phyloP scores from a whole-genome alignment of 2,797 vertebrate genomes.

The Lutjanus argentimaculatus region DNA sequence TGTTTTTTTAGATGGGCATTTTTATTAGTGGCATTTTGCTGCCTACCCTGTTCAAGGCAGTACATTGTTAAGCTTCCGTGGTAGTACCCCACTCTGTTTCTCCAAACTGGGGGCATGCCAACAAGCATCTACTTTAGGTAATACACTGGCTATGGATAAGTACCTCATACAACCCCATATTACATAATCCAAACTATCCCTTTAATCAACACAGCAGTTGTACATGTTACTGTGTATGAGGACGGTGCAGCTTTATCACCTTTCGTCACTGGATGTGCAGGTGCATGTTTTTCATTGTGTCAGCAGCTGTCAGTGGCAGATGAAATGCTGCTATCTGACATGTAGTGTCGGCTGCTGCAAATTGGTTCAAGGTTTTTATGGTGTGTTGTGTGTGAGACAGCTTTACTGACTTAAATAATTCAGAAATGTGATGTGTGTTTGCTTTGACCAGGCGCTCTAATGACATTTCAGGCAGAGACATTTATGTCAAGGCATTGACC shows the following conservation, averaged over 20 bases:
- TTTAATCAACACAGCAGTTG: neutral
- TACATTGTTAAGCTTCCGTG: too few relatives aligned
- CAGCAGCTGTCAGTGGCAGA: neutral
- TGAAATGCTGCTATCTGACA: conserved; percentile 1
- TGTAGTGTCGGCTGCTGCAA: conserved; percentile 5
- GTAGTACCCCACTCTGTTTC: too few relatives aligned
- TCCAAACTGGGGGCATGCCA: too few relatives aligned
- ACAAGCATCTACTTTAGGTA: too few relatives aligned
- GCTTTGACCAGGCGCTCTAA: neutral
- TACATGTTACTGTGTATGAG: neutral
- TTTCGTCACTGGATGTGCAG: neutral
- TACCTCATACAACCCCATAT: too few relatives aligned
- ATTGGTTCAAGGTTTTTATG: neutral
- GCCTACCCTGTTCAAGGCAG: too few relatives aligned
- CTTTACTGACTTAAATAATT: conserved; percentile 11
- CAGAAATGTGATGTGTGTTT: neutral
- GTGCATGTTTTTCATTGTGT: neutral
- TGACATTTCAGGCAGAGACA: neutral
- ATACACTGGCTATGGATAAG: too few relatives aligned
- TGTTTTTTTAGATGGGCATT: too few relatives aligned
- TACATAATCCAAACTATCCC: too few relatives aligned
- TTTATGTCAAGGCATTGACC: neutral
- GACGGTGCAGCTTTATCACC: neutral
- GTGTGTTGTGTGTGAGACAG: neutral
- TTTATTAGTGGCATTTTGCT: too few relatives aligned